phyloP scores from a whole-genome alignment of 2,113 vertebrate genomes.

The Corvus cornix region DNA sequence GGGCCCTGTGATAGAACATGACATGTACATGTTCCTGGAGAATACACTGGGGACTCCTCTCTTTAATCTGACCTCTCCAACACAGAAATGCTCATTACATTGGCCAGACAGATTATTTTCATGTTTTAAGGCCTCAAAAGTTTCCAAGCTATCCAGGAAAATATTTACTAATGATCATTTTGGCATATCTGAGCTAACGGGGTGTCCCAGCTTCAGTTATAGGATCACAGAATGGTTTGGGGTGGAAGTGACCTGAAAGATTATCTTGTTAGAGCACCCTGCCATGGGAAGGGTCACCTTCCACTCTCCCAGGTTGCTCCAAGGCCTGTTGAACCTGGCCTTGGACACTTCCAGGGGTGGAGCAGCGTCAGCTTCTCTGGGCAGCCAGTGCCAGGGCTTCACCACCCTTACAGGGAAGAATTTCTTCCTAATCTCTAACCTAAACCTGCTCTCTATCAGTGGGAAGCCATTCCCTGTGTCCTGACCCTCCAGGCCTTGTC shows the following conservation, averaged over 20 bases:
- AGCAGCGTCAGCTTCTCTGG: neutral
- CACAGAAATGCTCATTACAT: neutral
- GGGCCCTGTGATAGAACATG: neutral
- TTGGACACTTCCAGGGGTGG: neutral
- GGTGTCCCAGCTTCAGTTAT: accelerated
- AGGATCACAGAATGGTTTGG: neutral
- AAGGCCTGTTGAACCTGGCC: accelerated
- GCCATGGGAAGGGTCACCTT: neutral
- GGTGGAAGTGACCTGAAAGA: neutral
- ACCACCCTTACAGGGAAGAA: accelerated
- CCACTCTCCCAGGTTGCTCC: neutral
- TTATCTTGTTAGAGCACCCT: neutral
- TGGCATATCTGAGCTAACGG: neutral
- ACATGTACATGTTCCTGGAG: neutral
- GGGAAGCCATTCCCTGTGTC: neutral
- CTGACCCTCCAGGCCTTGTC: neutral
- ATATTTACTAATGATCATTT: neutral
- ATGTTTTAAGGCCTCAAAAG: neutral
- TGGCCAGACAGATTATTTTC: neutral
- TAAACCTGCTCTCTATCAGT: accelerated
- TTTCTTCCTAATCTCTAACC: neutral
- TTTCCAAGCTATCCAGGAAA: neutral
- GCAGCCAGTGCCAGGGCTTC: neutral
- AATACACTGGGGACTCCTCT: neutral
- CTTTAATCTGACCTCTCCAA: neutral